A percentile compares a stretch with the other conserved stretches of the same genome.
Evolutionary conservation across 2,797 vertebrate species (phyloP).

Genomic region (Pipistrellus kuhlii): DNA sequence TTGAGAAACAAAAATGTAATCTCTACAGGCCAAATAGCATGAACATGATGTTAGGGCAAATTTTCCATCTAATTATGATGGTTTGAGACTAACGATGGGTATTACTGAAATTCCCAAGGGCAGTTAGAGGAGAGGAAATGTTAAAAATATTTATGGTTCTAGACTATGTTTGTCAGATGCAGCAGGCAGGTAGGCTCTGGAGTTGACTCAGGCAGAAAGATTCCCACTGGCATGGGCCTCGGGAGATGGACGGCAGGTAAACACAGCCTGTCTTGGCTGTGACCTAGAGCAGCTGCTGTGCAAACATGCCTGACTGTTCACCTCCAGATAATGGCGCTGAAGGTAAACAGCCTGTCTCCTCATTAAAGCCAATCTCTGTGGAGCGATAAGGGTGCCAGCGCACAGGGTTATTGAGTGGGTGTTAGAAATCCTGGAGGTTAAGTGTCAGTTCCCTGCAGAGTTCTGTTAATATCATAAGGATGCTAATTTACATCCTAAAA

Average conservation of each 20-base stretch:
- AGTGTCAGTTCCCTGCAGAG: slow-evolving; percentile 60
- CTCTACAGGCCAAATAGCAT: background rate
- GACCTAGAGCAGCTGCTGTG: slow-evolving; percentile 50
- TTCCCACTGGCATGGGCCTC: slow-evolving; percentile 54
- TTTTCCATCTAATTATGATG: slow-evolving; percentile 1
- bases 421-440: slow-evolving; percentile 62
- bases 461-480: slow-evolving; percentile 51
- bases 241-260: slow-evolving; percentile 45
- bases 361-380: slow-evolving; percentile 61
- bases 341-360: slow-evolving; percentile 69
- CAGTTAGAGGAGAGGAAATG: slow-evolving; percentile 32
- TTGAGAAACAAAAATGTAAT: background rate
- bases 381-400: background rate
- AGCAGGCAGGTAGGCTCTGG: background rate
- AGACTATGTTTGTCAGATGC: slow-evolving; percentile 35
- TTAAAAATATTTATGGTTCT: background rate
- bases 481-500: slow-evolving; percentile 59
- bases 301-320: slow-evolving; percentile 37
- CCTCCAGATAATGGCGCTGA: slow-evolving; percentile 24
- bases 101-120: background rate
- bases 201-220: background rate
- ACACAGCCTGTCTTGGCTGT: slow-evolving; percentile 57
- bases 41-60: background rate
- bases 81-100: background rate
- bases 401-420: slow-evolving; percentile 61